Percentiles rank a stretch among this genome's conserved stretches.
These are phyloP conservation scores for Megaptera novaeangliae DNA, from an alignment of 2,113 vertebrate genomes.

Conservation along the genomic window DNA sequence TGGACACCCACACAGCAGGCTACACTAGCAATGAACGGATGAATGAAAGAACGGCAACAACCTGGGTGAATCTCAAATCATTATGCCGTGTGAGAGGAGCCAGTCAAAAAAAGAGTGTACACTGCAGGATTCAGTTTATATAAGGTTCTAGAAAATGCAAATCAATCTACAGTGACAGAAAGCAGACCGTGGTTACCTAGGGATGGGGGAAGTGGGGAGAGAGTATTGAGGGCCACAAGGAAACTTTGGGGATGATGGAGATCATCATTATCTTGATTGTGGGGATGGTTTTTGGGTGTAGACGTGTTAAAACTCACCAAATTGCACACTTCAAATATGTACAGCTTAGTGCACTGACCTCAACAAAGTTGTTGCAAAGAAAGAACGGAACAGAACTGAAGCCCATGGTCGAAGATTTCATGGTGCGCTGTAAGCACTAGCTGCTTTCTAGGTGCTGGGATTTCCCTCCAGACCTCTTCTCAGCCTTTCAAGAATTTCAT, in stretches of 20 bases:
- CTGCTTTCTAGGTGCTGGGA: neutral
- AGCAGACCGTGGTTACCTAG: neutral
- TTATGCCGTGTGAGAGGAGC: neutral
- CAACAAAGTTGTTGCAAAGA: neutral
- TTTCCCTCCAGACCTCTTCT: neutral
- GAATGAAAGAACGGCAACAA: neutral
- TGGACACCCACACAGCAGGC: neutral
- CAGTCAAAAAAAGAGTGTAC: neutral
- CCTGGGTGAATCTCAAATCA: neutral
- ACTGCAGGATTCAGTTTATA: neutral
- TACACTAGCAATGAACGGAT: neutral
- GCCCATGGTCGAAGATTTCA: neutral
- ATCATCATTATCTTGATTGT: neutral
- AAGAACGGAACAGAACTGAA: neutral
- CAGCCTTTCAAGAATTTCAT: neutral
- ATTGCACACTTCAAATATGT: neutral
- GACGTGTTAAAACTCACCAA: neutral
- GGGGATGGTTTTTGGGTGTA: neutral
- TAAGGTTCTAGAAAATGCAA: neutral
- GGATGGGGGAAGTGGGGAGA: neutral
- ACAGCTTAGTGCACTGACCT: neutral
- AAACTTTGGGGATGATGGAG: accelerated
- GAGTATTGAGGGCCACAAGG: neutral
- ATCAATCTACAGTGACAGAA: neutral
- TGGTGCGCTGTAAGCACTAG: neutral